Base-by-base conservation (phyloP, 1,140 invertebrate genomes). In the Capitella teleta region DNA sequence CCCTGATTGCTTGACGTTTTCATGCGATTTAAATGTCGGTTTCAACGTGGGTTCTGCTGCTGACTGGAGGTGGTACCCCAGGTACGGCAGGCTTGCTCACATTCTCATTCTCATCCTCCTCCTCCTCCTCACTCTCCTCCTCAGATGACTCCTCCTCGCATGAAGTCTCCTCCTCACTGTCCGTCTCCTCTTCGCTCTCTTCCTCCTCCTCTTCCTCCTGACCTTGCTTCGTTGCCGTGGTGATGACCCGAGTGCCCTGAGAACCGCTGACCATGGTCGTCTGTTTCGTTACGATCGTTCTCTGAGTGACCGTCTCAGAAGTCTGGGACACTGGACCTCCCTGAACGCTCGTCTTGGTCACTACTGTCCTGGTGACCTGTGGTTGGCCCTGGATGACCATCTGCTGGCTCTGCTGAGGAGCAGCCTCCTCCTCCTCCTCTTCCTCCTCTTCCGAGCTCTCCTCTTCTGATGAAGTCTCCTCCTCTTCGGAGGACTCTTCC, bases 71-170 rank as follows among this genome's bases (percentile, higher is more conserved):
- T n/a, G n/a, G n/a, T n/a, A n/a, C n/a, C n/a, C n/a, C n/a, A n/a
- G n/a, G n/a, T n/a, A n/a, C n/a, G n/a, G n/a, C n/a, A n/a, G n/a
- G n/a, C n/a, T 34, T 16, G 32, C 10, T 34, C 16, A 10, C 32
- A 34, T 16, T 34, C 0, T 24, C 43, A 2, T 45, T 26, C 42
- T 44, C 42, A 0, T 44, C 42, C 5, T 45, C 43, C 23, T 45
- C 43, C 21, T 45, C 43, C 10, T 45, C 43, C 8, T 24, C 21
- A 26, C 28, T 26, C 16, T 45, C 43, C 3, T 45, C 43, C 19
- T 45, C 43, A 16, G 43, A 45, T 16, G 23, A 24, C 19, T 45
- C 43, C n/a, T 45, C 43, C 26, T 45, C 23, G 10, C 16, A 24
- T 16, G 23, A 28, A 24, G 21, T 26, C n/a, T 24, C 43, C 43